A percentile compares a stretch with the other conserved stretches of the same genome.
Evolutionary conservation across 2,888 invertebrate genomes (phyloP).

Genomic region (Apoderus coryli): DNA sequence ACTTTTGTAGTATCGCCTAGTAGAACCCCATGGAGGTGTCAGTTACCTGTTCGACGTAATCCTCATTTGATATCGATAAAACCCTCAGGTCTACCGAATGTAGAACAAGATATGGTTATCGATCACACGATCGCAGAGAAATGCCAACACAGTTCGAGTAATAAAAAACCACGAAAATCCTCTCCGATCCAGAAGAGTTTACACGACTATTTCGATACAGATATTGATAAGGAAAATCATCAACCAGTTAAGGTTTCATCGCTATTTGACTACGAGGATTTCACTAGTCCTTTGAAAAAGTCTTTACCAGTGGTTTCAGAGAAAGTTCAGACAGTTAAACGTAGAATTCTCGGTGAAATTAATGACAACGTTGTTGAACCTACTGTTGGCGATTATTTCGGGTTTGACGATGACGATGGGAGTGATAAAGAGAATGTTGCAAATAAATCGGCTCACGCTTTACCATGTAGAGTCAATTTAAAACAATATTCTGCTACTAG

Average conservation of each 20-base stretch:
- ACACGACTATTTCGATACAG: not conserved
- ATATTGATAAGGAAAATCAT: not conserved
- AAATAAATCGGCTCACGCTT: too few relatives aligned
- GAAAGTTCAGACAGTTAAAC: too few relatives aligned
- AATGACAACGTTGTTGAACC: too few relatives aligned
- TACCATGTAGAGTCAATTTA: too few relatives aligned
- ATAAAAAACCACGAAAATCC: not conserved
- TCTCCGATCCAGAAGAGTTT: not conserved
- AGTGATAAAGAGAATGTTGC: too few relatives aligned
- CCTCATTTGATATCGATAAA: slow-evolving; percentile 13
- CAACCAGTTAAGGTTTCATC: not conserved
- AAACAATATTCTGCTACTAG: too few relatives aligned
- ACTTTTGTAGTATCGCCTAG: slow-evolving; percentile 4
- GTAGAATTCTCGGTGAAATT: too few relatives aligned
- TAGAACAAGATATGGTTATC: slow-evolving; percentile 14
- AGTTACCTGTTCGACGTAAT: slow-evolving; percentile 9
- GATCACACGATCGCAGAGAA: slow-evolving; percentile 11
- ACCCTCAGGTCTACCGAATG: slow-evolving; percentile 12
- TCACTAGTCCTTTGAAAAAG: not conserved
- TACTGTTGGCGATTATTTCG: too few relatives aligned
- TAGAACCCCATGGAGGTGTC: slow-evolving; percentile 13
- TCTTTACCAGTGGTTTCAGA: too few relatives aligned
- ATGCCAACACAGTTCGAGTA: slow-evolving; percentile 6
- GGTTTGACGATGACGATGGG: too few relatives aligned
- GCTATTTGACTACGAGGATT: slow-evolving; percentile 1